These are phyloP conservation scores for Styela clava DNA, from an alignment of 23 tunicate species.

Conservation along the genomic window DNA sequence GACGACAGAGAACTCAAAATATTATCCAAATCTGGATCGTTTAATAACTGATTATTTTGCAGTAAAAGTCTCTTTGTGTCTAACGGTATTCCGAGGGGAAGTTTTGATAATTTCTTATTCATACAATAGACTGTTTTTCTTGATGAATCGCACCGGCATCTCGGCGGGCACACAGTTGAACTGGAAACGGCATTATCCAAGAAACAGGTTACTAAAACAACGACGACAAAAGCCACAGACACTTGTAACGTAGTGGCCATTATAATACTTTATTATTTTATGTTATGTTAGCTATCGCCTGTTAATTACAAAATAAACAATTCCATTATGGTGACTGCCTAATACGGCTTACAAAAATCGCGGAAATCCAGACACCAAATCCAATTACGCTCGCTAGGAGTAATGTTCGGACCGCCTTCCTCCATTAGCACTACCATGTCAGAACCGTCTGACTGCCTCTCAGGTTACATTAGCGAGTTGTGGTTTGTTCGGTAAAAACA, in stretches of 20 bases:
- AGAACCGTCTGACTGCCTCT: constrained; percentile 29
- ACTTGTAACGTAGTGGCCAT: not conserved
- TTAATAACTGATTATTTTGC: constrained; percentile 50
- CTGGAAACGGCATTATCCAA: constrained; percentile 4
- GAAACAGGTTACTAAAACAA: not conserved
- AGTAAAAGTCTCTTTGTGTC: constrained; percentile 44
- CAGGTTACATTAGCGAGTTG: constrained; percentile 13
- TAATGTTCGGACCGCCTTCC: constrained; percentile 8
- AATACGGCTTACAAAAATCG: constrained; percentile 6
- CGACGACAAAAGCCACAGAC: not conserved
- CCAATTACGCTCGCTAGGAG: constrained; percentile 22
- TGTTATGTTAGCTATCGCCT: constrained; percentile 4
- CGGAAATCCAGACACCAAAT: constrained; percentile 20
- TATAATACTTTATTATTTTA: not conserved
- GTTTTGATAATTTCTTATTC: constrained; percentile 21
- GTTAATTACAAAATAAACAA: constrained; percentile 26
- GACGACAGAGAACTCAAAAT: constrained; percentile 6
- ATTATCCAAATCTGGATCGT: constrained; percentile 42
- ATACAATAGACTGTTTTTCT: constrained; percentile 64
- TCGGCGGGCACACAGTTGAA: constrained; percentile 49
- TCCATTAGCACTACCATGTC: constrained; percentile 30
- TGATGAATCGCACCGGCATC: constrained; percentile 63
- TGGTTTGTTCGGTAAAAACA: not conserved
- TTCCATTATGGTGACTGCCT: constrained; percentile 6
- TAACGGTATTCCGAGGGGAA: constrained; percentile 81